Conservation (phyloP, 2,797 vertebrate species). For the Cottoperca gobio region DNA sequence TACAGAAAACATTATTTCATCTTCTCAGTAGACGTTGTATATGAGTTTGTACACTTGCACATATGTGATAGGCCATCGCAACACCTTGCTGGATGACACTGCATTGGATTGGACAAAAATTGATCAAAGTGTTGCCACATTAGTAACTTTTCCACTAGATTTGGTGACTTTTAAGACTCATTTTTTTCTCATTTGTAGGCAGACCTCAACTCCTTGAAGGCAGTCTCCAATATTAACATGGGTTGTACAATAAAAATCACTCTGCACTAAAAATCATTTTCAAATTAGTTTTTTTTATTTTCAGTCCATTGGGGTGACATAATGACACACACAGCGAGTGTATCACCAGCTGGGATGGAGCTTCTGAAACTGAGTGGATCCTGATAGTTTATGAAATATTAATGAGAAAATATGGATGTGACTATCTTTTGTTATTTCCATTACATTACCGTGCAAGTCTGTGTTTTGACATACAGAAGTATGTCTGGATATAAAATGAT, state of each 20-base stretch:
- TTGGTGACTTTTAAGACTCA: too few relatives aligned
- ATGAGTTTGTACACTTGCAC: too few relatives aligned
- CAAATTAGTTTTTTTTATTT: neutral
- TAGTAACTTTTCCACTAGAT: too few relatives aligned
- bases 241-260: neutral
- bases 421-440: neutral
- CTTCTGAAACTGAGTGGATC: neutral
- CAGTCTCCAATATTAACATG: too few relatives aligned
- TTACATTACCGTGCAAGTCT: neutral
- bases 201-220: too few relatives aligned
- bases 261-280: neutral
- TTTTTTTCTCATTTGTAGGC: neutral
- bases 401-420: slow-evolving; percentile 5
- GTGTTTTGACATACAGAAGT: neutral
- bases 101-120: too few relatives aligned
- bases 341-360: neutral
- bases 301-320: neutral
- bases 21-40: too few relatives aligned
- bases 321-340: neutral
- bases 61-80: too few relatives aligned
- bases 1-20: too few relatives aligned
- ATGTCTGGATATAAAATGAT: neutral
- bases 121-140: too few relatives aligned
- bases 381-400: slow-evolving; percentile 24
- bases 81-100: too few relatives aligned